Evolutionary conservation across 2,888 invertebrate species (phyloP).

Genomic region (Leptodirus hochenwartii): DNA sequence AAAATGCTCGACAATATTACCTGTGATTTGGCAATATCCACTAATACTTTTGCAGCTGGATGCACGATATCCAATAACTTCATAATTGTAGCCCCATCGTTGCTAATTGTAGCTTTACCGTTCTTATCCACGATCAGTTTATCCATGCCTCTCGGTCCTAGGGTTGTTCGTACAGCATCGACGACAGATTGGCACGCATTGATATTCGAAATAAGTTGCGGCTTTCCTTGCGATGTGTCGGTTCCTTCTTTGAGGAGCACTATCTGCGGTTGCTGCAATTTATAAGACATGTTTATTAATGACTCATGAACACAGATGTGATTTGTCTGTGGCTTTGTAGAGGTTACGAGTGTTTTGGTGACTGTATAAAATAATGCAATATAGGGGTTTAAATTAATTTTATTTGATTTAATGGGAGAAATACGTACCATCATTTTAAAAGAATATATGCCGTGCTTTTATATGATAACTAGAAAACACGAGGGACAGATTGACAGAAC

Average conservation of each 20-base stretch:
- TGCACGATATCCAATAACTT: constrained; percentile 96
- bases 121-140: constrained; percentile 84
- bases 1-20: too few relatives aligned
- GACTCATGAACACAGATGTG: too few relatives aligned
- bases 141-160: constrained; percentile 98
- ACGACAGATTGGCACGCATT: constrained; percentile 92
- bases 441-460: too few relatives aligned
- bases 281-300: too few relatives aligned
- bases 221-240: constrained; percentile 87
- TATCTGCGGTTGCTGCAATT: constrained; percentile 99
- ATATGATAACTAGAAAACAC: too few relatives aligned
- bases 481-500: too few relatives aligned
- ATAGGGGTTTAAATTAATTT: too few relatives aligned
- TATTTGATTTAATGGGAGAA: too few relatives aligned
- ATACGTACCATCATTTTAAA: too few relatives aligned
- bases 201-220: constrained; percentile 91
- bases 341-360: too few relatives aligned
- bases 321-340: too few relatives aligned
- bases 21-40: constrained; percentile 99
- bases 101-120: constrained; percentile 92
- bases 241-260: constrained; percentile 95
- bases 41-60: constrained; percentile 93
- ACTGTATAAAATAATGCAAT: too few relatives aligned
- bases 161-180: constrained; percentile 91
- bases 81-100: constrained; percentile 98